Percentiles rank a stretch among this genome's conserved stretches.
phyloP scores from a whole-genome alignment of 2,113 vertebrate genomes.

The Pampusana beccarii region DNA sequence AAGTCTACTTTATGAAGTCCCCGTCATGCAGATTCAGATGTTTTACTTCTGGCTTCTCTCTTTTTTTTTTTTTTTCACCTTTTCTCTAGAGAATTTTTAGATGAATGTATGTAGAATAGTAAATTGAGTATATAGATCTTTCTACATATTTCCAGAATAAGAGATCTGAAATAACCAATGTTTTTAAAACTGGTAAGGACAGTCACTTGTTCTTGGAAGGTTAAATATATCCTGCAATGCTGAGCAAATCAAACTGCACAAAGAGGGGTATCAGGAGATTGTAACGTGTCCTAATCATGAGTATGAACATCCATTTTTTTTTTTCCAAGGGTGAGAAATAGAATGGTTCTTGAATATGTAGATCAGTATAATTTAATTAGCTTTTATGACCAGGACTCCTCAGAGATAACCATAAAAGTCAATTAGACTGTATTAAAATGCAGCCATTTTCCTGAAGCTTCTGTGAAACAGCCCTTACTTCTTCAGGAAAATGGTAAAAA shows the following conservation, averaged over 20 bases:
- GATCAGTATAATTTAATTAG: constrained; percentile 79
- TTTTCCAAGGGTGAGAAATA: constrained; percentile 37
- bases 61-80: not conserved
- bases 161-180: not conserved
- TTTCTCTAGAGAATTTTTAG: not conserved
- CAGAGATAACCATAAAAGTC: constrained; percentile 71
- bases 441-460: constrained; percentile 63
- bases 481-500: not conserved
- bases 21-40: not conserved
- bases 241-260: not conserved
- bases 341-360: constrained; percentile 70
- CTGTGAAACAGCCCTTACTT: constrained; percentile 38
- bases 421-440: constrained; percentile 75
- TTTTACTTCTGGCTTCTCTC: not conserved
- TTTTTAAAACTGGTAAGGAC: not conserved
- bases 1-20: not conserved
- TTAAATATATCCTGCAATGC: not conserved
- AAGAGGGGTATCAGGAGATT: not conserved
- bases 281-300: not conserved
- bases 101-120: not conserved
- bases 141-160: constrained; percentile 29
- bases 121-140: not conserved
- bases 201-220: not conserved
- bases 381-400: constrained; percentile 74
- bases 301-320: not conserved